Percentiles rank a stretch among this genome's conserved stretches.
phyloP scores from a whole-genome alignment of 2,888 invertebrate species.

The Terebella lapidaria region DNA sequence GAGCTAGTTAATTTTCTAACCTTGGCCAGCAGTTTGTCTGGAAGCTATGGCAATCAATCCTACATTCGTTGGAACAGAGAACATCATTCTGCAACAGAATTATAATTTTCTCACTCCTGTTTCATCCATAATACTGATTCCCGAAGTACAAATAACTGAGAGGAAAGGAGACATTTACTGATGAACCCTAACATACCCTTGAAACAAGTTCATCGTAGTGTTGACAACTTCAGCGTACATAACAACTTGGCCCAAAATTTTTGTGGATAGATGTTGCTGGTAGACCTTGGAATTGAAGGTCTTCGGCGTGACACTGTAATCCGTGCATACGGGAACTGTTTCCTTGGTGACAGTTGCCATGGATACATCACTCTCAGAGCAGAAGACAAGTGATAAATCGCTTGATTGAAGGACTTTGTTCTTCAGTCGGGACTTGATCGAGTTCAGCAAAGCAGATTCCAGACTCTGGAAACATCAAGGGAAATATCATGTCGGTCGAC shows the following conservation, averaged over 20 bases:
- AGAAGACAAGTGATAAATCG: constrained; percentile 30
- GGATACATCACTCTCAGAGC: background rate
- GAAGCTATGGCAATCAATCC: constrained; percentile 76
- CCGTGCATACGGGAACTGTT: constrained; percentile 9
- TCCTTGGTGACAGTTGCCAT: background rate
- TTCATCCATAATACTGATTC: background rate
- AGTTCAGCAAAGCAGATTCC: constrained; percentile 16
- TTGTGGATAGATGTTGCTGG: constrained; percentile 62
- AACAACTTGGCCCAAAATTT: constrained; percentile 72
- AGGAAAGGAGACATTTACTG: background rate
- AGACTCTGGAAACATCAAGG: constrained; percentile 9
- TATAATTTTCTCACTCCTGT: background rate
- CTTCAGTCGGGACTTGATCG: constrained; percentile 27
- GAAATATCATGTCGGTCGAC: no score
- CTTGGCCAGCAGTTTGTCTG: constrained; percentile 69
- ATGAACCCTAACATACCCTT: constrained; percentile 45
- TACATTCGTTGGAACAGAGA: constrained; percentile 59
- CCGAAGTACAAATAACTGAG: background rate
- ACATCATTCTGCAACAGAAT: constrained; percentile 23
- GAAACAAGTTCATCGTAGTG: constrained; percentile 70
- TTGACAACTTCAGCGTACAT: constrained; percentile 75
- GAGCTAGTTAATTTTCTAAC: no score
- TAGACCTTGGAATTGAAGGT: constrained; percentile 26
- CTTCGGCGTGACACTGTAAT: background rate
- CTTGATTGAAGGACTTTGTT: constrained; percentile 29